Base-by-base conservation (phyloP, 2,888 invertebrate genomes). In the Habrosyne pyritoides region DNA sequence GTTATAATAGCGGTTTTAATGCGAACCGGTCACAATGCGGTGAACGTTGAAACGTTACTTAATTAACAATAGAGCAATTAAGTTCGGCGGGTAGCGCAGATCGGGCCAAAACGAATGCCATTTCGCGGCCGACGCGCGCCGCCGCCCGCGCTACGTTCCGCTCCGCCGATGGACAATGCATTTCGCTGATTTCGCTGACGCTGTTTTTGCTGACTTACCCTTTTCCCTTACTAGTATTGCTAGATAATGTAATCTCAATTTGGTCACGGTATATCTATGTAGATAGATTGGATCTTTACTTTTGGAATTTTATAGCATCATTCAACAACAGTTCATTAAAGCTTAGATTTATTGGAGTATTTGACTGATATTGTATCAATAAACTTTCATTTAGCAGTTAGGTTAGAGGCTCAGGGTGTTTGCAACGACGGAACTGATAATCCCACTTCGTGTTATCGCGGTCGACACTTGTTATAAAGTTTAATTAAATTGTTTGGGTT, bases 31-130 rank as follows among this genome's bases (percentile, higher is more conserved):
- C 81, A 82, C 78, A 79, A 78, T 84, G 86, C 69, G 84, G 86
- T 79, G 70, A 74, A 84, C 77, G 83, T 79, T 87, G 87, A 87
- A 90, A 88, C 85, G 90, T 89, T 85, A 86, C 86, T 86, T 89
- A 91, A 92, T 91, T 91, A 91, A 91, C 91, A 92, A 92, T 91
- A 88, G 90, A 87, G 87, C 89, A 92, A 92, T 91, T 92, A 91
- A 91, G 85, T 86, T 85, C 79, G 75, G 79, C 75, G 77, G 78
- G 73, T 77, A 77, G 75, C 82, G 85, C 83, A 83, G 81, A 77
- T 79, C 75, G 78, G 72, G 66, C 78, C 83, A 83, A 89, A 87
- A 89, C 84, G 86, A 85, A 85, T 85, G 83, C 77, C 77, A 83
- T 84, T 84, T 77, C 78, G 82, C 77, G 80, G 77, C 67, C 66